These are phyloP conservation scores for Nesogale talazaci DNA, from an alignment of 2,113 vertebrate species.

Conservation along the genomic window DNA sequence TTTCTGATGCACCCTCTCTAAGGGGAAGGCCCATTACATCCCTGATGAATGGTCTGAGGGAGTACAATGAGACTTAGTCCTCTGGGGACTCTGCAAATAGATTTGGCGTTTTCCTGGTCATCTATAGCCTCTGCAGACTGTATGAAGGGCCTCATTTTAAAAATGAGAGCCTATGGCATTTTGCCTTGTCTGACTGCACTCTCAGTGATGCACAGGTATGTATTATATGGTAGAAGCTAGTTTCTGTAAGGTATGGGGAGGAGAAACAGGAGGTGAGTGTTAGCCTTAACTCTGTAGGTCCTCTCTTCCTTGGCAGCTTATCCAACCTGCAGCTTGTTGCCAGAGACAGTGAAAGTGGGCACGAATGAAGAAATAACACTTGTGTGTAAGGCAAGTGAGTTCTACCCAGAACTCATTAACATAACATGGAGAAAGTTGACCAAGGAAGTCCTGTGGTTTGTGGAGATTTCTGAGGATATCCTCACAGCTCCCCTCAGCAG, in stretches of 20 bases:
- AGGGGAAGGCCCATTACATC: too few relatives aligned
- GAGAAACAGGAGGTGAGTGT: background rate
- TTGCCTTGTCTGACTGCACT: background rate
- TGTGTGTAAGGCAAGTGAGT: conserved; percentile 39
- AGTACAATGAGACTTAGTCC: too few relatives aligned
- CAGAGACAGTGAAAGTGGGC: background rate
- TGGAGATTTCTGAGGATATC: background rate
- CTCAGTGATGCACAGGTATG: background rate
- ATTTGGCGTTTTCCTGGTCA: too few relatives aligned
- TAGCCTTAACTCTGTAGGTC: background rate
- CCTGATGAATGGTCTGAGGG: too few relatives aligned
- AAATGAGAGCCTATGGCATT: background rate
- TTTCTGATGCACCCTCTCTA: too few relatives aligned
- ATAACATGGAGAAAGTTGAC: conserved; percentile 15
- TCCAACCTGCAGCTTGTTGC: conserved; percentile 2
- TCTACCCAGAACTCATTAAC: conserved; percentile 51
- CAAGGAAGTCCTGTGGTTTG: background rate
- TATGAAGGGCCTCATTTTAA: too few relatives aligned
- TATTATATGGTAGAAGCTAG: background rate
- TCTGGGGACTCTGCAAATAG: too few relatives aligned
- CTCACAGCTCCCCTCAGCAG: background rate
- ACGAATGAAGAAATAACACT: background rate
- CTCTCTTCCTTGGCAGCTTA: conserved; percentile 56
- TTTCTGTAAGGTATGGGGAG: background rate
- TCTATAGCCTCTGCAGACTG: too few relatives aligned